phyloP scores from a whole-genome alignment of 2,888 invertebrate species.

The Bembecia ichneumoniformis region DNA sequence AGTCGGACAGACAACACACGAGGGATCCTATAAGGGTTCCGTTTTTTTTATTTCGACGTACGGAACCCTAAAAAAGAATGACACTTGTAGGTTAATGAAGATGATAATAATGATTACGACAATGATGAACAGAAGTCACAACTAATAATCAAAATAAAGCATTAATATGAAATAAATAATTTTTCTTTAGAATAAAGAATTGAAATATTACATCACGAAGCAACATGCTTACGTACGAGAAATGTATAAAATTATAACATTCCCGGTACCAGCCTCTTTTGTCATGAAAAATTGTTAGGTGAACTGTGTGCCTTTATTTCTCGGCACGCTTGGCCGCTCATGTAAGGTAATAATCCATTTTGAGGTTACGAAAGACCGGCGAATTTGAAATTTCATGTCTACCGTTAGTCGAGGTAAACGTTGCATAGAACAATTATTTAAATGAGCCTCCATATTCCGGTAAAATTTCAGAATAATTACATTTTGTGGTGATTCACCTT shows the following conservation, averaged over 20 bases:
- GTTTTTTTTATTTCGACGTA: too few species aligned
- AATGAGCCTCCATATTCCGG: not conserved
- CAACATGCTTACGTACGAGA: too few species aligned
- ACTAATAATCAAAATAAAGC: too few species aligned
- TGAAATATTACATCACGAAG: too few species aligned
- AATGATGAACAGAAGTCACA: too few species aligned
- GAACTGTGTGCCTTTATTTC: conserved; percentile 7
- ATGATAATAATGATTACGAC: too few species aligned
- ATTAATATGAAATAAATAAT: too few species aligned
- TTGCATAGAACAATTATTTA: conserved; percentile 1
- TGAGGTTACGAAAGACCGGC: conserved; percentile 10
- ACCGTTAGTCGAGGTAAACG: conserved; percentile 7
- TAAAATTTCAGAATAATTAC: not conserved
- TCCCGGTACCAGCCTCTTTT: not conserved
- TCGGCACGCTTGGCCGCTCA: conserved; percentile 8
- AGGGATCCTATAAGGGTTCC: too few species aligned
- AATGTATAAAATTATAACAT: not conserved
- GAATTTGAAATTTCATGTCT: conserved; percentile 10
- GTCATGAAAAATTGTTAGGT: conserved; percentile 6
- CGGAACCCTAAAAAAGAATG: too few species aligned
- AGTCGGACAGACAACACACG: too few species aligned
- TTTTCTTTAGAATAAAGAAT: too few species aligned
- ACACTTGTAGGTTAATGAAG: too few species aligned
- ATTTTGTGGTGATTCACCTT: not conserved
- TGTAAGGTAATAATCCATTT: conserved; percentile 11